Evolutionary conservation across 2,888 invertebrate species (phyloP), one percentile per base, ranked within the genome.

Genomic region (Eupithecia tripunctaria): DNA sequence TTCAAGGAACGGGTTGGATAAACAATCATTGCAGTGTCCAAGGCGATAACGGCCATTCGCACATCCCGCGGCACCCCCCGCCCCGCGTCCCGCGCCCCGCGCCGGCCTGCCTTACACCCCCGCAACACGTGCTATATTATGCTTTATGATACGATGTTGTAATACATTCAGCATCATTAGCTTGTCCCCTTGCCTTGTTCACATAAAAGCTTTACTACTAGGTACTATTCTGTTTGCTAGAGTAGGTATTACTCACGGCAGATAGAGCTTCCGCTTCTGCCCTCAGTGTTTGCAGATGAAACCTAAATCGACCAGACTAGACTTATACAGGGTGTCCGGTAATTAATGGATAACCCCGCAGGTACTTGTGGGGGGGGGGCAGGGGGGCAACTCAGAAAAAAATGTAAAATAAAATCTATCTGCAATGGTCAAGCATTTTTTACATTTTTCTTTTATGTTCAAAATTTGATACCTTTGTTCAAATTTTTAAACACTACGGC

Each of bases 1-100:
- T 94, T 93, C 94, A 91, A 91, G 92, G 94, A 94, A 94, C 91
- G 82, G 86, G 86, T 90, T 92, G 93, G 93, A 93, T 93, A 93
- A 93, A 94, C 94, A 93, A 93, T 93, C 92, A 93, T 92, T 91
- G 91, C 91, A 90, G 91, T 93, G 93, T 93, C 90, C 92, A 88
- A 85, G 82, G 87, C 88, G 93, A 93, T 94, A 93, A 91, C 92
- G 89, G 86, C 89, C 93, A 91, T 93, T 93, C 90, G 93, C 93
- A 93, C 93, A 92, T 93, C 91, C 92, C 92, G 90, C 87, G 21
- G 47, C 47, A 51, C n/a, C 4, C 47, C 10, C n/a, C 47, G 76
- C 79, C 78, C 76, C 79, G 76, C 76, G 72, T 77, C 76, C 78
- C 77, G 29, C 74, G 60, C 60, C 69, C 81, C 77, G 29, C 74